These are phyloP conservation scores for Vanessa tameamea DNA, from an alignment of 1,140 invertebrate species.

Conservation along the genomic window DNA sequence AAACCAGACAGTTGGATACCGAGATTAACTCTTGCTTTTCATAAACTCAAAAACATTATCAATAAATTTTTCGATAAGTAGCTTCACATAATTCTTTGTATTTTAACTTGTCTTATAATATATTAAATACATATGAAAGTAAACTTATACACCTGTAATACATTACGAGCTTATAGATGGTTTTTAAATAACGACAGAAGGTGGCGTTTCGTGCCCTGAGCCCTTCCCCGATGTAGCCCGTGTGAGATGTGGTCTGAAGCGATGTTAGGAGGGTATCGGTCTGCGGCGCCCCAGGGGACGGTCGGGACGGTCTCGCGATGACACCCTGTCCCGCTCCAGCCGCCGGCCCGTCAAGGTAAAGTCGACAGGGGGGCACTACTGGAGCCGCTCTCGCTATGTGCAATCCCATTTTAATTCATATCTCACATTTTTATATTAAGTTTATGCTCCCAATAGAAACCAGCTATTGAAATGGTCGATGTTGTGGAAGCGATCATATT, in stretches of 20 bases:
- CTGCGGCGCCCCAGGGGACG: constrained; percentile 37
- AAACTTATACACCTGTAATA: constrained; percentile 44
- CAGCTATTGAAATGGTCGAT: constrained; percentile 29
- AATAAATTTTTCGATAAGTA: constrained; percentile 21
- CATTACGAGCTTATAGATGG: constrained; percentile 72
- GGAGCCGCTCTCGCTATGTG: constrained; percentile 73
- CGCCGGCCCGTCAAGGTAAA: constrained; percentile 64
- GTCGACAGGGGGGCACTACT: constrained; percentile 62
- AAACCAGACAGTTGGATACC: not conserved
- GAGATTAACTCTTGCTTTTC: constrained; percentile 2
- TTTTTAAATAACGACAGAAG: constrained; percentile 80
- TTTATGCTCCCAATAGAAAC: constrained; percentile 40
- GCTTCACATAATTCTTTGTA: constrained; percentile 9
- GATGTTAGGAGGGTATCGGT: constrained; percentile 69
- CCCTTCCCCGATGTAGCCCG: constrained; percentile 72
- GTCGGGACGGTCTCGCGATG: constrained; percentile 7
- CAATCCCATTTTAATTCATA: constrained; percentile 71
- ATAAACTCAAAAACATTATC: constrained; percentile 10
- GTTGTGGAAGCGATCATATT: constrained; percentile 47
- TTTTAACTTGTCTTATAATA: constrained; percentile 6
- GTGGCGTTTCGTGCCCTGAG: constrained; percentile 75
- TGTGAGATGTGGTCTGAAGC: constrained; percentile 75
- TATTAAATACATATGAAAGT: constrained; percentile 39
- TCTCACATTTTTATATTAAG: constrained; percentile 55
- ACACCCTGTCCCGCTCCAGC: constrained; percentile 24